phyloP scores from a whole-genome alignment of 2,797 vertebrate species.

The Cheirogaleus major region DNA sequence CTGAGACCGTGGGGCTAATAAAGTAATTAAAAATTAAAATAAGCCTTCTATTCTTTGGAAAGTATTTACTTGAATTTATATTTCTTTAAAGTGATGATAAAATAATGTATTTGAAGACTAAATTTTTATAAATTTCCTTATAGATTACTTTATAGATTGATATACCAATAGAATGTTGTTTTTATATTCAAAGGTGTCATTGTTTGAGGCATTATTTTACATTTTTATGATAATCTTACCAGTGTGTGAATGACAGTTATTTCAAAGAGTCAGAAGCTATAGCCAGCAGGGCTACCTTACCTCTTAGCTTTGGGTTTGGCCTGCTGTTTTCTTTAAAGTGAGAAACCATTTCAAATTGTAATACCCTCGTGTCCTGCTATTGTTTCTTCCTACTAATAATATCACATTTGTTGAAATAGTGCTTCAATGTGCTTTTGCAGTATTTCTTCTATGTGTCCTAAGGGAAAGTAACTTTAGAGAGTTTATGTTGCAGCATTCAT shows the following conservation, averaged over 20 bases:
- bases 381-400: not conserved
- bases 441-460: not conserved
- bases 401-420: not conserved
- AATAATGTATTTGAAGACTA: not conserved
- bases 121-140: not conserved
- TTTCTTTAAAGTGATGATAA: not conserved
- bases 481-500: not conserved
- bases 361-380: not conserved
- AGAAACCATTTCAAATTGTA: not conserved
- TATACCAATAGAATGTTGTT: not conserved
- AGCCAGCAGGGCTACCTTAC: not conserved
- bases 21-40: not conserved
- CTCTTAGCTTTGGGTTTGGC: not conserved
- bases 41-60: not conserved
- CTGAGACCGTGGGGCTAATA: not conserved
- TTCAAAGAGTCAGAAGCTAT: not conserved
- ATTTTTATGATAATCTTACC: not conserved
- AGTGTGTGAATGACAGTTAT: not conserved
- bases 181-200: not conserved
- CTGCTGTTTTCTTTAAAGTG: not conserved
- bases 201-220: not conserved
- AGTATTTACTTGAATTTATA: conserved; percentile 3
- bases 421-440: not conserved
- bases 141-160: not conserved
- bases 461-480: not conserved